Base-by-base conservation (phyloP, 35 echinoderm and acorn worm species). In the Apostichopus japonicus region DNA sequence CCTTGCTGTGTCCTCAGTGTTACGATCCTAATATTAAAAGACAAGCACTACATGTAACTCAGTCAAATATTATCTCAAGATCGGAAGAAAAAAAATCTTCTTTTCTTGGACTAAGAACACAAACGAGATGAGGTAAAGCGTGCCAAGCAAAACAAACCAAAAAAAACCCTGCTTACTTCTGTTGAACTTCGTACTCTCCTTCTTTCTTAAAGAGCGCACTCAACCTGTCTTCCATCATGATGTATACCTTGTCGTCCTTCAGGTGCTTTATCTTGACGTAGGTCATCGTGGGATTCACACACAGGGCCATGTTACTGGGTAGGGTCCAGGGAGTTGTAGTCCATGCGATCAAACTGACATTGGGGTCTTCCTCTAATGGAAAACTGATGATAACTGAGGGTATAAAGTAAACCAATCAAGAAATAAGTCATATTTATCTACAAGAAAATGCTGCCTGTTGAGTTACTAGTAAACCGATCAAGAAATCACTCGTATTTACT, bases 241-340 rank as follows among this genome's bases (percentile, higher is more conserved):
- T 99, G 90, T 99, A 99, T 44, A 96, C 92, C 76, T 99, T 94
- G 80, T 63, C 92, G 22, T 99, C 97, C 56, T 96, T 96, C 51
- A 92, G 88, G 75, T 96, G 95, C 54, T 61, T 93, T 65, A 99
- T 95, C 93, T 99, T 99, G 65, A 96, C 95, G 53, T 96, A 96
- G 13, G 94, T 88, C 93, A 99, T 95, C 10, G 53, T 89, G 9
- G 95, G 79, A 82, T 99, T 78, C 75, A 99, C 95, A 79, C 97
- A 99, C 14, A 99, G 88, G 24, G 95, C 97, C 86, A 99, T 84
- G 97, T 99, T 99, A 77, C 97, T 99, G 16, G 97, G 97, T 61
- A 99, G 81, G 13, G 97, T 99, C 97, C 97, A 99, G 0, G 97
- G 97, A 1, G 97, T 99, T 15, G 97, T 99, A 14, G 97, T 99